Evolutionary conservation across 2,113 vertebrate genomes (phyloP), one percentile per base, ranked within the genome.

Genomic region (Caretta caretta): DNA sequence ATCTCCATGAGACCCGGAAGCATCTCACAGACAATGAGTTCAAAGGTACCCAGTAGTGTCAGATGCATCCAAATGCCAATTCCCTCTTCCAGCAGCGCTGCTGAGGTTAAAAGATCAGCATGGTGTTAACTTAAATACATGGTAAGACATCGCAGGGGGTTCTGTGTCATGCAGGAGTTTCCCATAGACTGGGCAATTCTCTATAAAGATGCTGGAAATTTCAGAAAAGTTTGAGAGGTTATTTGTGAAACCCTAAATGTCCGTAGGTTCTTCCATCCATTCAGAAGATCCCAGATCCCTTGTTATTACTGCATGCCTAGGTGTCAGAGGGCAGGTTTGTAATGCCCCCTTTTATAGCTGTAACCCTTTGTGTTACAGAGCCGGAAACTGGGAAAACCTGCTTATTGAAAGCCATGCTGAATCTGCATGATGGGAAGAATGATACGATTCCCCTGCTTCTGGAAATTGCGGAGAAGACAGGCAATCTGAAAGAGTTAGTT

Each of bases 401-500:
- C 76, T 97, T 99, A 78, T 98, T 99, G 97, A 99, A 99, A 97
- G 99, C 99, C 35, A 98, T 99, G 97, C 98, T 99, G 94, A 99
- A 99, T 94, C 96, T 99, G 29, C 98, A 96, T 38, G 95, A 99
- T 0, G 98, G 98, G 42, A 98, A 98, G 96, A 99, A 99, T 2
- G 97, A 98, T 31, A 99, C 99, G 3, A 98, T 99, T 81, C 98
- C 99, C 3, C 87, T 98, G 76, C 97, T 99, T 38, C 97, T 99
- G 65, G 98, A 99, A 65, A 98, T 99, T 29, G 99, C 99, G 11
- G 98, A 99, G 95, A 98, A 98, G 96, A 98, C 98, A 1, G 98
- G 98, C 42, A 98, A 99, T 95, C 96, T 99, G 85, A 97, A 98
- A 56, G 95, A 98, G 49, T 98, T 99, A 87, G 97, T 99, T 83